Conservation (phyloP, 2,113 vertebrate genomes). For the Egretta garzetta region DNA sequence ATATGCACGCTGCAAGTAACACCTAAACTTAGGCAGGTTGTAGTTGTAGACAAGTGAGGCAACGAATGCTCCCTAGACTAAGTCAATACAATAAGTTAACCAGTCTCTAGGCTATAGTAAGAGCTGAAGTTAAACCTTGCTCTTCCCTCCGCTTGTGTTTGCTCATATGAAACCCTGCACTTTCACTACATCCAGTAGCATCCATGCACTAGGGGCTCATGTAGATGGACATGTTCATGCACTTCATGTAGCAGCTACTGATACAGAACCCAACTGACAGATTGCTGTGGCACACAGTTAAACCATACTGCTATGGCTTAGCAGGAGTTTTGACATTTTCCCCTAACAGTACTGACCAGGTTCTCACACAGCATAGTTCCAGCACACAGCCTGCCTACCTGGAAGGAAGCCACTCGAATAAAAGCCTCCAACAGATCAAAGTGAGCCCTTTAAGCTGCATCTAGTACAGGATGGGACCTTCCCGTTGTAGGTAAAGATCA, state of each 20-base stretch:
- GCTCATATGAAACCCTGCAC: fast-evolving
- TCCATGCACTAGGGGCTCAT: fast-evolving
- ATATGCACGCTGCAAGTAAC: fast-evolving
- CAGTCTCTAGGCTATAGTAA: not conserved
- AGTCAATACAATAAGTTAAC: not conserved
- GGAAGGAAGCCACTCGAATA: not conserved
- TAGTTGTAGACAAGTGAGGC: not conserved
- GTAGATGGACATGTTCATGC: fast-evolving
- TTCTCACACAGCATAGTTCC: not conserved
- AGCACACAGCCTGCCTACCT: not conserved
- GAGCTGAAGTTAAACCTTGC: not conserved
- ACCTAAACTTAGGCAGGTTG: not conserved
- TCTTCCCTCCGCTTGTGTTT: fast-evolving
- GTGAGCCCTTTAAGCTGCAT: not conserved
- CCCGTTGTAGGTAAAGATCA: not conserved
- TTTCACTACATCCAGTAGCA: not conserved
- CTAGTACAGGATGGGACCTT: too few species aligned
- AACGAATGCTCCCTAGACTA: not conserved
- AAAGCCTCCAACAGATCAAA: not conserved
- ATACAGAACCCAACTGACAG: not conserved
- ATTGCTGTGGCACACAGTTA: not conserved
- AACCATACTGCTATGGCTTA: not conserved
- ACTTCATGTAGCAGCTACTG: not conserved
- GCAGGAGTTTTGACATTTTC: not conserved
- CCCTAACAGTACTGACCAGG: not conserved